Base-by-base conservation (phyloP, 2,888 invertebrate species). In the Drosophila peninsularis region DNA sequence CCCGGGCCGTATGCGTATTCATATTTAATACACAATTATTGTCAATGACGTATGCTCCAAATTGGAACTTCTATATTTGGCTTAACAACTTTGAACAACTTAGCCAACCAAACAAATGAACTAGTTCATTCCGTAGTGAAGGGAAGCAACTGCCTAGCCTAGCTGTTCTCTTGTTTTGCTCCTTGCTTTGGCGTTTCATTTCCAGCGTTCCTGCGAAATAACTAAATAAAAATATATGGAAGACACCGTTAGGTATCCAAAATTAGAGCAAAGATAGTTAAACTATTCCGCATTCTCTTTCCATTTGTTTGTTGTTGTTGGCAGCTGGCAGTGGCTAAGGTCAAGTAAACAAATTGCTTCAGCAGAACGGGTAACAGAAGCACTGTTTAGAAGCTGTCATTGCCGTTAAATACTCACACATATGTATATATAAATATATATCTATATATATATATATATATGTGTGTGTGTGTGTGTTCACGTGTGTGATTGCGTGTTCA, bases 341-440 rank as follows among this genome's bases (percentile, higher is more conserved):
- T 86, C 83, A 82, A 80, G 80, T 71, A 66, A 75, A 75, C 74
- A 75, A 75, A 42, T 57, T 34, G 39, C 47, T 60, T 53, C 41
- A 44, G 13, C 49, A 45, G 21, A 36, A 4, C 27, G 19, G 2
- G 13, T 24, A 37, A 11, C 5, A 5, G 52, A 10, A n/a, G 10
- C 37, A 53, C 27, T 53, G 30, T 7, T 53, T 41, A 30, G 30
- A 39, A 9, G 14, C 30, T 41, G 53, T 2, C 39, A 21, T 24
- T 63, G 21, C 24, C 37, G n/a, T 17, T 36, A 34, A 21, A 30
- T 17, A 45, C 19, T 19, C n/a, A 42, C n/a, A 42, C 50, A 13
- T 36, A 9, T 36, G 39, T 47, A 50, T 6, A 24, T 9, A 14
- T 2, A 24, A 14, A n/a, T 4, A 44, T 6, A 24, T 44, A 9